phyloP scores from a whole-genome alignment of 2,888 invertebrate genomes.

The Lucinisca nassula region DNA sequence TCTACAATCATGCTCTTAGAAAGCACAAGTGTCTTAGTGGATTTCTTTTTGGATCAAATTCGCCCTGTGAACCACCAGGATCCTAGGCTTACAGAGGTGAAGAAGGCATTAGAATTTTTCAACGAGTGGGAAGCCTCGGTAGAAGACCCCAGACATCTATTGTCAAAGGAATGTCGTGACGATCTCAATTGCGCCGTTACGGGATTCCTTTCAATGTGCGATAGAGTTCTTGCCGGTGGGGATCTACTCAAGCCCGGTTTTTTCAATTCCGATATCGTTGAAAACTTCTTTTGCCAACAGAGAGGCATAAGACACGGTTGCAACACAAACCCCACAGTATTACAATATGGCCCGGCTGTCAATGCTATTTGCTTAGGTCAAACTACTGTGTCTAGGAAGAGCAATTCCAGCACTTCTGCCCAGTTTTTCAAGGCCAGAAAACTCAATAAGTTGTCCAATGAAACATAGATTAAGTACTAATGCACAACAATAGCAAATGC shows the following conservation, averaged over 20 bases:
- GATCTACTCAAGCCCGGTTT: neutral
- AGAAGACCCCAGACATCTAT: neutral
- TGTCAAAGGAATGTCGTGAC: constrained; percentile 20
- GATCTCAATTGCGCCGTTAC: neutral
- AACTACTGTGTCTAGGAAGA: neutral
- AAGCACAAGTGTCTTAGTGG: neutral
- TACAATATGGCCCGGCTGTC: constrained; percentile 21
- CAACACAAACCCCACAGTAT: constrained; percentile 13
- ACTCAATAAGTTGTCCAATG: neutral
- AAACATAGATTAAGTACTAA: neutral
- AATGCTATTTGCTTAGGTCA: constrained; percentile 26
- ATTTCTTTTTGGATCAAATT: neutral
- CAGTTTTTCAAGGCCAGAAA: neutral
- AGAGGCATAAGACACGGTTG: constrained; percentile 13
- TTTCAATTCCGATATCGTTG: neutral
- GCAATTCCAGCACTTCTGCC: neutral
- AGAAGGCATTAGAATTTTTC: neutral
- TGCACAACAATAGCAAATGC: too few relatives aligned
- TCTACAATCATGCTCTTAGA: neutral
- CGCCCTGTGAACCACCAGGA: neutral
- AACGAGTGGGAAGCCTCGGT: neutral
- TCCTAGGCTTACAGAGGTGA: neutral
- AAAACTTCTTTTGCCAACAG: constrained; percentile 32
- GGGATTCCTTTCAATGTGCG: neutral
- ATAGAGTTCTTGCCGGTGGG: neutral